Base-by-base conservation (phyloP, 1,140 invertebrate species). In the Dinothrombium tinctorium region DNA sequence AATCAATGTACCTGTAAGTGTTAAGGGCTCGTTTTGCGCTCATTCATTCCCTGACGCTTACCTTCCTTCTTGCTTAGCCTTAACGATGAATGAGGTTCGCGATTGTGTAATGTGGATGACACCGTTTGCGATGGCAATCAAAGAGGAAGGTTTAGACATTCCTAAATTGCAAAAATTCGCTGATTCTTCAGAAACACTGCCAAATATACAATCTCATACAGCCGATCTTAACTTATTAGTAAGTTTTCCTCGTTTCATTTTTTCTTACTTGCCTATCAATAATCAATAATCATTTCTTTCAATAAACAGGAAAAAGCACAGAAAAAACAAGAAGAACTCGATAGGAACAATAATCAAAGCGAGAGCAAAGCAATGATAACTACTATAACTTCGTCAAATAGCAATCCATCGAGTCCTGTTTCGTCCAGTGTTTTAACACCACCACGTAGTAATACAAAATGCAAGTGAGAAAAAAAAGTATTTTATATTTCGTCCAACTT, bases 141-240 rank as follows among this genome's bases (percentile, higher is more conserved):
- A 37, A 22, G 42, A 46, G 15, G 41, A 26, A n/a, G 45, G 45
- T 15, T 36, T 46, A 2, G 35, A 33, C 12, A 41, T 67, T 67
- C 50, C 67, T 62, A 54, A 73, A 67, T 52, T 54, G 28, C 65
- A 60, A 47, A 47, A 65, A 12, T 40, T 72, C 66, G 40, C 71
- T 67, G 77, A 87, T 56, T 76, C 81, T 54, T 70, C 12, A 21
- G 15, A 9, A 24, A 22, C 14, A 7, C 19, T 71, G 44, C 79
- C 86, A 56, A 73, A 77, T 42, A 76, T 89, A 47, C 83, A 90
- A 60, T 76, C 73, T 9, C 82, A 89, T 56, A 71, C 74, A 37
- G 73, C 83, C 26, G 73, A 73, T 49, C 65, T 92, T 32, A 66
- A 67, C 38, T 69, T 81, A 64, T 67, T 84, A 57, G 81, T 79